These are phyloP conservation scores for Caranx ignobilis DNA, from an alignment of 2,113 vertebrate species.

Conservation along the genomic window DNA sequence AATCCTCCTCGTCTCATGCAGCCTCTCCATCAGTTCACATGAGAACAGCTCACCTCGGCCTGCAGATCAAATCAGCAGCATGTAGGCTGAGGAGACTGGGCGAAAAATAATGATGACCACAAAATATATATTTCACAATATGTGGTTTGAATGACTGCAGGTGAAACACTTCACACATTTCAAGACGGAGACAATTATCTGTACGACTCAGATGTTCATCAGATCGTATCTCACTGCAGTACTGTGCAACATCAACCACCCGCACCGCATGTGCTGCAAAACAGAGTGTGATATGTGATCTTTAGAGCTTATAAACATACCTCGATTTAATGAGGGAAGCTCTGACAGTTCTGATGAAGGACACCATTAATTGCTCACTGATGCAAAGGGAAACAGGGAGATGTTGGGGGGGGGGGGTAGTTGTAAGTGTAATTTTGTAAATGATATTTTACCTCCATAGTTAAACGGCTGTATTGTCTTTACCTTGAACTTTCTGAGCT, in stretches of 20 bases:
- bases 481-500: too few species aligned
- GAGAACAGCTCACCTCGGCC: background rate
- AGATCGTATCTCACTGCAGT: background rate
- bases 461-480: background rate
- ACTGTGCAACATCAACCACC: background rate
- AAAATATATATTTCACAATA: background rate
- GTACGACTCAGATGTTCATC: background rate
- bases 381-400: background rate
- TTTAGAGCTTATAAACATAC: background rate
- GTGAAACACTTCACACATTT: background rate
- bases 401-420: slow-evolving; percentile 2
- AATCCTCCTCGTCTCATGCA: background rate
- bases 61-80: background rate
- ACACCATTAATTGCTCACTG: slow-evolving; percentile 3
- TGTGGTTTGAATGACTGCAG: background rate
- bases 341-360: slow-evolving; percentile 1
- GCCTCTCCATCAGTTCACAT: background rate
- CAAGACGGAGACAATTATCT: background rate
- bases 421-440: background rate
- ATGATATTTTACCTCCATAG: background rate
- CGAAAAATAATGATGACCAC: background rate
- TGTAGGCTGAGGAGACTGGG: background rate
- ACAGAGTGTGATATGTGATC: background rate
- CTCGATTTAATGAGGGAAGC: slow-evolving; percentile 14
- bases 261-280: background rate